A percentile compares a stretch with the other conserved stretches of the same genome.
phyloP scores from a whole-genome alignment of 1,140 invertebrate genomes.

The Mamestra configurata region DNA sequence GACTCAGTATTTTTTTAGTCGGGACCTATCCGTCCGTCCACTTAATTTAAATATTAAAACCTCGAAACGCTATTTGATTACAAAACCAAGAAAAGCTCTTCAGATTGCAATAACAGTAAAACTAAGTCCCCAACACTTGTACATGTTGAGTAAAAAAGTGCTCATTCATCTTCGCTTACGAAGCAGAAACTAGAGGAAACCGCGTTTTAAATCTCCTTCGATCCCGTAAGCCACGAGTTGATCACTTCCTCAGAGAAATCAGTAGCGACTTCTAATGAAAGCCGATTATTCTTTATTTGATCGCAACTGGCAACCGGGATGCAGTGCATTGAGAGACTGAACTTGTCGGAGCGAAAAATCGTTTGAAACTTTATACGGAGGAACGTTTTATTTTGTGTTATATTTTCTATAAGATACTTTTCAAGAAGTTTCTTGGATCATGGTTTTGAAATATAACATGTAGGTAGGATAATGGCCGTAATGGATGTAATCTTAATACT shows the following conservation, averaged over 20 bases:
- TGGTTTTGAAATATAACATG: not conserved
- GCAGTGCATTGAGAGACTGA: constrained; percentile 50
- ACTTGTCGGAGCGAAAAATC: constrained; percentile 36
- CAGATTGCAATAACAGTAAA: no score
- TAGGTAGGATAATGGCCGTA: no score
- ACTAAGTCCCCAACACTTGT: no score
- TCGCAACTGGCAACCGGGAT: constrained; percentile 46
- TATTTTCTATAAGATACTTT: constrained; percentile 21
- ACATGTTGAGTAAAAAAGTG: not conserved
- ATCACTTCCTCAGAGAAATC: constrained; percentile 62
- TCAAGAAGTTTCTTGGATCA: not conserved
- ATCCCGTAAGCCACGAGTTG: constrained; percentile 52
- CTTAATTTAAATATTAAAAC: no score
- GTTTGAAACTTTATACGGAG: constrained; percentile 48
- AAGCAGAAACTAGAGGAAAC: constrained; percentile 47
- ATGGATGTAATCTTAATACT: no score
- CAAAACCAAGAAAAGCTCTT: no score
- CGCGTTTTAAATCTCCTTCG: constrained; percentile 41
- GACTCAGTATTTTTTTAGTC: no score
- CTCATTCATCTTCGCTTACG: constrained; percentile 37
- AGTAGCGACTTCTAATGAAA: constrained; percentile 60
- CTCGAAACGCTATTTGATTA: no score
- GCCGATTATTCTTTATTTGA: constrained; percentile 62
- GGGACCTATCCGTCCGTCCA: no score
- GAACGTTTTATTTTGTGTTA: constrained; percentile 44